phyloP scores from a whole-genome alignment of 2,797 vertebrate genomes.

The Phrynocephalus vlangalii region DNA sequence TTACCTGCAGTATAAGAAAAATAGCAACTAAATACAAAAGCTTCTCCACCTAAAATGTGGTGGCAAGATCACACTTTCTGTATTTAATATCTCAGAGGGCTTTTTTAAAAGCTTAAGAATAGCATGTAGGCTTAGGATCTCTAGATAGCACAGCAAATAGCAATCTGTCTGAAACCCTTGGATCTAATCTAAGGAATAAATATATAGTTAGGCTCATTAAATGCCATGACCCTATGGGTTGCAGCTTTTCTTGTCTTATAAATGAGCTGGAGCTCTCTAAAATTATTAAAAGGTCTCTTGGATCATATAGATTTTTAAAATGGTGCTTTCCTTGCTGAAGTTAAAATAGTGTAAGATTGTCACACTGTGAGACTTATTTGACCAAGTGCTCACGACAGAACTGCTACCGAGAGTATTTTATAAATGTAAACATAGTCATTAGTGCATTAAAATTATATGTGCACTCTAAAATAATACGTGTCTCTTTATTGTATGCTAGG shows the following conservation, averaged over 20 bases:
- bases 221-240: background rate
- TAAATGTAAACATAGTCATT: slow-evolving; percentile 44
- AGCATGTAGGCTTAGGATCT: background rate
- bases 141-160: background rate
- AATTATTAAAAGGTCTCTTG: slow-evolving; percentile 16
- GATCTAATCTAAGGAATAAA: background rate
- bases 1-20: background rate
- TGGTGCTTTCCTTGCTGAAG: slow-evolving; percentile 27
- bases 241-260: slow-evolving; percentile 2
- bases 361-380: background rate
- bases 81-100: background rate
- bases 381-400: background rate
- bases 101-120: slow-evolving; percentile 2
- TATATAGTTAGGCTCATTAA: background rate
- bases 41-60: background rate
- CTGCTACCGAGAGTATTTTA: slow-evolving; percentile 35
- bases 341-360: slow-evolving; percentile 5
- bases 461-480: slow-evolving; percentile 42
- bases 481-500: slow-evolving; percentile 24
- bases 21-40: background rate
- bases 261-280: slow-evolving; percentile 1
- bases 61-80: background rate
- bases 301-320: background rate
- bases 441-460: slow-evolving; percentile 36
- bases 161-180: background rate